phyloP scores from a whole-genome alignment of 2,113 vertebrate species.

The Salvelinus alpinus region DNA sequence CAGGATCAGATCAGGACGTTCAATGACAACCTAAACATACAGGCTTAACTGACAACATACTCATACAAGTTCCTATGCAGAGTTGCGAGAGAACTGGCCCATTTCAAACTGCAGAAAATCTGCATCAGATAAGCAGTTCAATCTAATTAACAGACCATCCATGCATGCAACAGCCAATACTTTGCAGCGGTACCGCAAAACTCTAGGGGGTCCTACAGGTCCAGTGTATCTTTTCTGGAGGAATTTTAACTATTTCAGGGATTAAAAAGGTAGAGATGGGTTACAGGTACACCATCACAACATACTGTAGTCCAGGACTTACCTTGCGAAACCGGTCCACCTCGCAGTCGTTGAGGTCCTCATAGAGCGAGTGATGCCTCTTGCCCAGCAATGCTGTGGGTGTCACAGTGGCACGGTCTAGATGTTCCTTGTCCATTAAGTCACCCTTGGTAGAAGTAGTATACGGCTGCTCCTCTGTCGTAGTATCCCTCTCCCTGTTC shows the following conservation, averaged over 20 bases:
- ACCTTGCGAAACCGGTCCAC: conserved; percentile 67
- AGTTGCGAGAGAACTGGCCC: too few species aligned
- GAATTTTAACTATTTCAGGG: not conserved
- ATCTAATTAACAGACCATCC: not conserved
- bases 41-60: too few species aligned
- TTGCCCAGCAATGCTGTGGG: conserved; percentile 64
- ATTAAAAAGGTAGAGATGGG: not conserved
- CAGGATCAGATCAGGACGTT: too few species aligned
- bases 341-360: conserved; percentile 72
- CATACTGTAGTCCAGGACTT: conserved; percentile 25
- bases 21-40: too few species aligned
- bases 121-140: not conserved
- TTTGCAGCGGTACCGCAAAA: not conserved
- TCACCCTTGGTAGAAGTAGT: conserved; percentile 4
- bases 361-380: conserved; percentile 73
- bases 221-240: not conserved
- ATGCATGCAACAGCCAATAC: not conserved
- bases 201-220: not conserved
- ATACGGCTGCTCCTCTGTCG: conserved; percentile 35
- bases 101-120: too few species aligned
- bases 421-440: conserved; percentile 34
- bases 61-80: too few species aligned
- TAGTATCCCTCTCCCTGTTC: conserved; percentile 8
- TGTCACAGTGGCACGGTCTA: conserved; percentile 16
- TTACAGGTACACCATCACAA: not conserved